Conservation (phyloP, 2,888 invertebrate species). For the Amblyjoppa proteus region DNA sequence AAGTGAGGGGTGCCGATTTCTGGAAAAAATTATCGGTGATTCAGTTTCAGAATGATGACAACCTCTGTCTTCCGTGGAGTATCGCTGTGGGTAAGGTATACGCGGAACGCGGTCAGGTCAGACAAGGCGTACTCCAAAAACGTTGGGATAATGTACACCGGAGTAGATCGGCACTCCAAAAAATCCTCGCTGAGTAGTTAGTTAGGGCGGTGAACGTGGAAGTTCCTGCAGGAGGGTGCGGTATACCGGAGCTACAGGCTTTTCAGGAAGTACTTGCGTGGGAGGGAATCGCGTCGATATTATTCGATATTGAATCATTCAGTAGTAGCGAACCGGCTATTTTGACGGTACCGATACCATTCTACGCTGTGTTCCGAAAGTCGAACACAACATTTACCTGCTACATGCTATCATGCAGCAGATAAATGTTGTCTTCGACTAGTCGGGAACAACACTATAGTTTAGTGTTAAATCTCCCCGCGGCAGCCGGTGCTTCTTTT, state of each 20-base stretch:
- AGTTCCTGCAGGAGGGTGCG: not conserved
- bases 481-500: not conserved
- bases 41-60: not conserved
- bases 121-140: not conserved
- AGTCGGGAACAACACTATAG: not conserved
- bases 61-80: not conserved
- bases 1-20: not conserved
- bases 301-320: constrained; percentile 1
- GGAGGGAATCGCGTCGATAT: not conserved
- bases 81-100: not conserved
- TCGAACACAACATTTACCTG: not conserved
- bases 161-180: not conserved
- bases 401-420: too few species aligned
- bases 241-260: not conserved
- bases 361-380: not conserved
- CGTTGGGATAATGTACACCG: not conserved
- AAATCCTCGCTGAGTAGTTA: not conserved
- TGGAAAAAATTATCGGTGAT: not conserved
- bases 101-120: not conserved
- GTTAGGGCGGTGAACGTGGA: not conserved
- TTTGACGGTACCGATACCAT: not conserved
- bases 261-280: not conserved
- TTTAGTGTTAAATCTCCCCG: not conserved
- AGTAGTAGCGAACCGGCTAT: not conserved
- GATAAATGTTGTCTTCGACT: too few species aligned